Base-by-base conservation (phyloP, 2,888 invertebrate species). In the Xanthia togata region DNA sequence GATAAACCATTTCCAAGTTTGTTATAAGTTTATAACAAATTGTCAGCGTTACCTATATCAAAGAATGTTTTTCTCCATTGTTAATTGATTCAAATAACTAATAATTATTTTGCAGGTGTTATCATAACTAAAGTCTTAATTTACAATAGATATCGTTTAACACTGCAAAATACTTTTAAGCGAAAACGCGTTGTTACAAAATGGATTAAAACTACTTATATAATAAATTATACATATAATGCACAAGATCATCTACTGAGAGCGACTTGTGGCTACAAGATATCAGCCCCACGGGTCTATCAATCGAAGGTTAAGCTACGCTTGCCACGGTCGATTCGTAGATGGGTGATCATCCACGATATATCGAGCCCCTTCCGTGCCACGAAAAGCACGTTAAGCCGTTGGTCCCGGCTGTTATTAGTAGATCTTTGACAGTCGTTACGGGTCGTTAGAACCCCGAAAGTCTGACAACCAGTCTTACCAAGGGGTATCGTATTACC, bases 51-150 rank as follows among this genome's bases (percentile, higher is more conserved):
- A 59, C 11, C n/a, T 20, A 1, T 6, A 12, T 20, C 35, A n/a
- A 57, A 59, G 6, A 50, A 11, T 68, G n/a, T 68, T 68, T 68
- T n/a, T 8, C n/a, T 2, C 20, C 59, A 68, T 68, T 68, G 68
- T 68, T n/a, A 35, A n/a, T 35, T 55, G n/a, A 68, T 67, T 67
- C 14, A 50, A 53, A 35, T 53, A 53, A 53, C 31, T 67, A 31
- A 50, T 47, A 2, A 35, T 55, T 68, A 57, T n/a, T n/a, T n/a
- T n/a, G 17, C 35, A 55, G 17, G 4, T 68, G 20, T 68, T 68
- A 68, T 57, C 68, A 68, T 68, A 68, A 68, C 20, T 17, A 14
- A 23, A 53, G 59, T 38, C 20, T n/a, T 35, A 35, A 68, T 35
- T 17, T 68, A 57, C 35, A 68, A 55, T 55, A 35, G 67, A 55